These are phyloP conservation scores for Apis mellifera DNA, from an alignment of 1,140 invertebrate genomes.

Conservation along the genomic window Amel_HAv3.1 CM009934.2:9218501-9219000, in stretches of 20 bases:
- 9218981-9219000: neutral
- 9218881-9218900: slow-evolving; percentile 6
- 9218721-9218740: too few species aligned
- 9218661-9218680: too few species aligned
- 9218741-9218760: too few species aligned
- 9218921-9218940: neutral
- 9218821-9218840: neutral
- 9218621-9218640: too few species aligned
- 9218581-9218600: neutral
- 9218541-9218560: slow-evolving; percentile 19
- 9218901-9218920: slow-evolving; percentile 8
- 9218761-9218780: neutral
- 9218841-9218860: neutral
- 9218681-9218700: too few species aligned
- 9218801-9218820: neutral
- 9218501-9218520: slow-evolving; percentile 45
- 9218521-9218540: slow-evolving; percentile 40
- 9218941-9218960: slow-evolving; percentile 8
- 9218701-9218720: too few species aligned
- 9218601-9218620: neutral
- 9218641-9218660: too few species aligned
- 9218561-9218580: slow-evolving; percentile 25
- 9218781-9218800: neutral
- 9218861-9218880: neutral
- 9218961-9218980: neutral